These are phyloP conservation scores for Dermolepida albohirtum DNA, from an alignment of 2,888 invertebrate genomes.

Conservation along the genomic window DNA sequence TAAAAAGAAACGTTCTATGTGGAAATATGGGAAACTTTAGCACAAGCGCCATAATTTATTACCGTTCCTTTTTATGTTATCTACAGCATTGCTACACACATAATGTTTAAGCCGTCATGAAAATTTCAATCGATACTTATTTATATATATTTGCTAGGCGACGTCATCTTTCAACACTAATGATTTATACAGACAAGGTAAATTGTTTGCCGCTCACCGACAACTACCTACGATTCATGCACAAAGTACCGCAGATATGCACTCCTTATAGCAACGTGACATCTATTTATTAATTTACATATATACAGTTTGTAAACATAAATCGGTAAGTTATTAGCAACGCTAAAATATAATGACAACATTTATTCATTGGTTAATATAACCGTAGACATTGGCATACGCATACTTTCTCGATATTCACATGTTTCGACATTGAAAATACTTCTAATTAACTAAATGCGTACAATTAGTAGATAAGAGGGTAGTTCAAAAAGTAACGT, in stretches of 20 bases:
- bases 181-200: conserved; percentile 25
- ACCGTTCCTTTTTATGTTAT: too few species aligned
- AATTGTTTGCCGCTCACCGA: conserved; percentile 18
- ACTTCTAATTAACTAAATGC: too few species aligned
- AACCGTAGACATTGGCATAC: neutral
- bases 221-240: conserved; percentile 12
- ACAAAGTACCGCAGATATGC: conserved; percentile 24
- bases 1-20: too few species aligned
- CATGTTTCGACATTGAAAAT: too few species aligned
- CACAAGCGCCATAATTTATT: too few species aligned
- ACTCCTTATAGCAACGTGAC: conserved; percentile 35
- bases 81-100: neutral
- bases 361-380: neutral
- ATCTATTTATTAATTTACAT: conserved; percentile 41
- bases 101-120: neutral
- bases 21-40: too few species aligned
- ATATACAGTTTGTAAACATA: conserved; percentile 3
- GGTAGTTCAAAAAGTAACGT: too few species aligned
- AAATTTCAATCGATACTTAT: conserved; percentile 6
- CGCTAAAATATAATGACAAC: neutral
- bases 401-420: too few species aligned
- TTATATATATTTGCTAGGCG: conserved; percentile 6
- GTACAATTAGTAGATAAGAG: too few species aligned
- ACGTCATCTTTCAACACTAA: conserved; percentile 25
- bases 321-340: neutral